Conservation (phyloP, 2,113 vertebrate species). For the Otolemur garnettii region DNA sequence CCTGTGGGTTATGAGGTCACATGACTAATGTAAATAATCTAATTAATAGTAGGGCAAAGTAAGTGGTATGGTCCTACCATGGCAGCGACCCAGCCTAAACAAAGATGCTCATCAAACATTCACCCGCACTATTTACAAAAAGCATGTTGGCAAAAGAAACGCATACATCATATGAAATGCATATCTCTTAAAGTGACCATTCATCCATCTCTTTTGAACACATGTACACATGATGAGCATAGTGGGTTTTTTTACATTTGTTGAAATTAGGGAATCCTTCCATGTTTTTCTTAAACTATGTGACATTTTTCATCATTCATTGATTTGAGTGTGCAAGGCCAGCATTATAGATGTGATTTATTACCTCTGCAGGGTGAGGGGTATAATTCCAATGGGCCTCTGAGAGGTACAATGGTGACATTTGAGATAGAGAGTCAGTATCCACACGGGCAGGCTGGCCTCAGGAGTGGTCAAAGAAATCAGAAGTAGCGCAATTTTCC, state of each 20-base stretch:
- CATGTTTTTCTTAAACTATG: background rate
- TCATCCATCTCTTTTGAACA: background rate
- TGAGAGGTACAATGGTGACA: rapidly evolving
- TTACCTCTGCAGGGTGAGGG: background rate
- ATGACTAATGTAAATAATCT: constrained; percentile 45
- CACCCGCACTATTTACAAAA: background rate
- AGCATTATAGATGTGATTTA: background rate
- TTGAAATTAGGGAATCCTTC: constrained; percentile 5
- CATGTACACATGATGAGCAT: background rate
- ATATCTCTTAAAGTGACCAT: background rate
- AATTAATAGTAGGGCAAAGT: background rate
- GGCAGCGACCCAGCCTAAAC: background rate
- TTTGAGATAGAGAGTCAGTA: background rate
- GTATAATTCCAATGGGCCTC: background rate
- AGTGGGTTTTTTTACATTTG: background rate
- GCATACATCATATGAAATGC: background rate
- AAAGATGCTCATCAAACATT: background rate
- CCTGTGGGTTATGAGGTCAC: background rate
- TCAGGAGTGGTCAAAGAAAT: background rate
- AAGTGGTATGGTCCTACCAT: background rate
- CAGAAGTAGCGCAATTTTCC: background rate
- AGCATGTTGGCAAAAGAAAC: constrained; percentile 6
- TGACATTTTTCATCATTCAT: background rate
- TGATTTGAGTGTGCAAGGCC: background rate
- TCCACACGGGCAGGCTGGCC: background rate